Percentiles rank a stretch among this genome's conserved stretches.
Evolutionary conservation across 2,113 vertebrate species (phyloP).

Genomic region (Diglossa brunneiventris): DNA sequence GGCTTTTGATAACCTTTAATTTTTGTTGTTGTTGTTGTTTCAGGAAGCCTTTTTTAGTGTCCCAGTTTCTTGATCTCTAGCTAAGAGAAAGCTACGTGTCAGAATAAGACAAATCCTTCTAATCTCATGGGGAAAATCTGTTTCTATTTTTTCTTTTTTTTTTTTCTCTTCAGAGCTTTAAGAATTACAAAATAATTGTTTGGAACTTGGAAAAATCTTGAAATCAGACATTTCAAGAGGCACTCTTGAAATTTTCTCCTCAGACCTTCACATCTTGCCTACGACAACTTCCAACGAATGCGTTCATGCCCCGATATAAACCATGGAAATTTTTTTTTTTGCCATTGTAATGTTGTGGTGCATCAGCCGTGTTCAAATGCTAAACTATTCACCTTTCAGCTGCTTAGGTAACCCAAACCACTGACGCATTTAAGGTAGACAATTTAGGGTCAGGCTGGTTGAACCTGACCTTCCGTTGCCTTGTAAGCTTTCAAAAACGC

Average conservation of each 20-base stretch:
- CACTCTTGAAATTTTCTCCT: not conserved
- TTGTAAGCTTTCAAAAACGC: not conserved
- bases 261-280: not conserved
- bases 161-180: not conserved
- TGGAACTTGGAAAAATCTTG: not conserved
- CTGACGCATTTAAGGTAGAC: not conserved
- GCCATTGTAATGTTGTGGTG: not conserved
- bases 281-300: rapidly evolving
- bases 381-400: not conserved
- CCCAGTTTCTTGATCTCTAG: not conserved
- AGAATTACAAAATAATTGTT: not conserved
- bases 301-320: rapidly evolving
- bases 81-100: not conserved
- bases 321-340: not conserved
- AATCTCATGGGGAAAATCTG: not conserved
- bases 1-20: not conserved
- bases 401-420: conserved; percentile 1
- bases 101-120: not conserved
- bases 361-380: not conserved
- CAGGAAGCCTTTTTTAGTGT: not conserved
- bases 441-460: not conserved
- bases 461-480: not conserved
- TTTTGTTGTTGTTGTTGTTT: not conserved
- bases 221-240: not conserved
- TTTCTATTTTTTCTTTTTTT: not conserved